These are phyloP conservation scores for Dermochelys coriacea DNA, from an alignment of 2,797 vertebrate genomes.

Conservation along the genomic window DNA sequence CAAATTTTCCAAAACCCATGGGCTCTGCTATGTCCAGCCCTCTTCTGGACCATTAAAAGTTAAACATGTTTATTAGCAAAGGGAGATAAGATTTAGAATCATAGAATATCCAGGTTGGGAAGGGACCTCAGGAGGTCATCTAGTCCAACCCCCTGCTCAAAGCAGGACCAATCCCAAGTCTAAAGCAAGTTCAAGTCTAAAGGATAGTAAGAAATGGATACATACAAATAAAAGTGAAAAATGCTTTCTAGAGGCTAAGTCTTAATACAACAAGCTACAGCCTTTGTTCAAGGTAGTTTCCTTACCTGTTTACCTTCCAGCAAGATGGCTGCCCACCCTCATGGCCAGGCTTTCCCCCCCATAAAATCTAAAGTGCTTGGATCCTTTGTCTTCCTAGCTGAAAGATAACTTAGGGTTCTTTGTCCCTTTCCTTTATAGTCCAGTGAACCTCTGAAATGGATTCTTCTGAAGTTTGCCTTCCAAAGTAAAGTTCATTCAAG, in stretches of 20 bases:
- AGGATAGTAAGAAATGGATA: background rate
- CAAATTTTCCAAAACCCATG: background rate
- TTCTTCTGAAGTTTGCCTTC: background rate
- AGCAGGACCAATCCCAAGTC: too few relatives aligned
- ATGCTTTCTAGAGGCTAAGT: background rate
- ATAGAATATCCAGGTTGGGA: too few relatives aligned
- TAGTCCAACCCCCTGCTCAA: too few relatives aligned
- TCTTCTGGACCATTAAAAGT: background rate
- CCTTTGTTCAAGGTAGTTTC: background rate
- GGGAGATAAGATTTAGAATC: background rate
- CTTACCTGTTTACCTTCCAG: background rate
- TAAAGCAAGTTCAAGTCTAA: background rate
- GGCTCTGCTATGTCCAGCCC: background rate
- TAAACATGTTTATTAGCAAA: background rate
- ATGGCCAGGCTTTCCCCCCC: background rate
- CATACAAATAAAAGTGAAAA: background rate
- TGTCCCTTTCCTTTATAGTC: background rate
- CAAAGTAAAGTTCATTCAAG: background rate
- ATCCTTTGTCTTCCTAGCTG: background rate
- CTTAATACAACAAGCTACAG: background rate
- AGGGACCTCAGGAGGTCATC: too few relatives aligned
- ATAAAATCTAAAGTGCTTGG: background rate
- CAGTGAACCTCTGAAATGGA: background rate
- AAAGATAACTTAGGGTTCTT: background rate
- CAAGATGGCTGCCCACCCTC: background rate